Evolutionary conservation across 2,113 vertebrate species (phyloP).

Genomic region (Motacilla tschutschensis): DNA sequence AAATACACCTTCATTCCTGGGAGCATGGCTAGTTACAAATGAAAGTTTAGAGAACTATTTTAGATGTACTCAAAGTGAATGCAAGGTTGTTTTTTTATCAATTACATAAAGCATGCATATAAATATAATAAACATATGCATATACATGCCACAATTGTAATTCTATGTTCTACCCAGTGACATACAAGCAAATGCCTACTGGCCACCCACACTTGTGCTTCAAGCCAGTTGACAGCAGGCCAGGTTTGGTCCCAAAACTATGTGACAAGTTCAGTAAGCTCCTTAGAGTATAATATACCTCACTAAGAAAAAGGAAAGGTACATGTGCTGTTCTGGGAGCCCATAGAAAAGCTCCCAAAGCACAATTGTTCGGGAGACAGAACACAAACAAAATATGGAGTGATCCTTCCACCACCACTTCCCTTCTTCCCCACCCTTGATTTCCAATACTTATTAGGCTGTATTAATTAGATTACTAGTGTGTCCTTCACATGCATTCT

Average conservation of each 20-base stretch:
- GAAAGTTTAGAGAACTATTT: background rate
- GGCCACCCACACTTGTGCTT: background rate
- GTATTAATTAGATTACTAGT: background rate
- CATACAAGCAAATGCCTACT: background rate
- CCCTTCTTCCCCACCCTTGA: accelerated
- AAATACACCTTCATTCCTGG: background rate
- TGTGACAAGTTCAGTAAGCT: background rate
- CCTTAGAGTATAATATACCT: background rate
- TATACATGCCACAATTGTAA: background rate
- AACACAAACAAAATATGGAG: background rate
- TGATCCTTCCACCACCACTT: background rate
- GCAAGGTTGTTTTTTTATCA: background rate
- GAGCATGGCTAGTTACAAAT: background rate
- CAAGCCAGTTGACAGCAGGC: background rate
- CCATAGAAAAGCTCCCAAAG: background rate
- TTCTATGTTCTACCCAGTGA: background rate
- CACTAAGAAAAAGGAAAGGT: background rate
- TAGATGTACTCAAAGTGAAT: background rate
- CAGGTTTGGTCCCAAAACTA: background rate
- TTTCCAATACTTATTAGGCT: background rate
- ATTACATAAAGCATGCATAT: background rate
- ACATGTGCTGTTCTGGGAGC: background rate
- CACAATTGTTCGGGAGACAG: background rate
- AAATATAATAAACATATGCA: background rate
- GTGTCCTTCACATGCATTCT: background rate